phyloP scores from a whole-genome alignment of 2,797 vertebrate genomes.

The Liparis tanakae region DNA sequence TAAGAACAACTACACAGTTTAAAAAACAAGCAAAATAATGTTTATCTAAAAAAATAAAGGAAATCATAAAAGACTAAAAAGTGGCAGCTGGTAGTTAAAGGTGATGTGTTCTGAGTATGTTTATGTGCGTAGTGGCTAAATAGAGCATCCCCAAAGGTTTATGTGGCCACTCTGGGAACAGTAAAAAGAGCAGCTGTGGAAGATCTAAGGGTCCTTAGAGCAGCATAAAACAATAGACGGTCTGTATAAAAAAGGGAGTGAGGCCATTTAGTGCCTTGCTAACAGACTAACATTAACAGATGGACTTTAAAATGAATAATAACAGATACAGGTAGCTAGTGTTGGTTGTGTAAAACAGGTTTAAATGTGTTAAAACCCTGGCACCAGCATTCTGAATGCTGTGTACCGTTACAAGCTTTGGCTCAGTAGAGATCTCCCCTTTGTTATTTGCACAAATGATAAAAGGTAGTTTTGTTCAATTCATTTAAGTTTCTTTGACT shows the following conservation, averaged over 20 bases:
- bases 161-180: background rate
- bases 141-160: background rate
- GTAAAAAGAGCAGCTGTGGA: background rate
- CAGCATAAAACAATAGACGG: background rate
- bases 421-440: background rate
- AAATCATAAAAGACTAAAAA: background rate
- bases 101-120: background rate
- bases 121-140: background rate
- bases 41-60: background rate
- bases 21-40: no score
- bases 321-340: background rate
- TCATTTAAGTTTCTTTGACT: no score
- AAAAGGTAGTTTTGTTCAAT: background rate
- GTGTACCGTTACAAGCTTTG: background rate
- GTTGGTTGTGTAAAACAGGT: background rate
- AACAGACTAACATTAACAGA: background rate
- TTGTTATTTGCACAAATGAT: background rate
- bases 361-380: background rate
- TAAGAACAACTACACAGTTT: no score
- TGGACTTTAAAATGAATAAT: background rate
- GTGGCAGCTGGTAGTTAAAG: background rate
- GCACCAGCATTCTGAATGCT: background rate
- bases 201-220: background rate
- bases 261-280: background rate
- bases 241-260: background rate